Evolutionary conservation across 2,888 invertebrate genomes (phyloP).

Genomic region (Anoncus sp.): DNA sequence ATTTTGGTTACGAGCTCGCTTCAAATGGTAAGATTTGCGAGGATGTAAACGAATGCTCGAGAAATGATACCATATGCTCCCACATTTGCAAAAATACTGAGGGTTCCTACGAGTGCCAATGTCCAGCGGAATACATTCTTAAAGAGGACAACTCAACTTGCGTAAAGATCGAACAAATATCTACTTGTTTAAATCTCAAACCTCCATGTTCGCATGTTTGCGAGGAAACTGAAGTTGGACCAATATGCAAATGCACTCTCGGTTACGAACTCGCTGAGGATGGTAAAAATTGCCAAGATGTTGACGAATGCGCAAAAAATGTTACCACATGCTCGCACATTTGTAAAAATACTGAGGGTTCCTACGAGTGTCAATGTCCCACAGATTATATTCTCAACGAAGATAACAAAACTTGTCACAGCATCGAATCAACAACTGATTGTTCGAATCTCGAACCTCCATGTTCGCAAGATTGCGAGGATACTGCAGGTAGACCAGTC

Average conservation of each 20-base stretch:
- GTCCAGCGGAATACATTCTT: conserved; percentile 72
- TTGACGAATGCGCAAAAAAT: conserved; percentile 79
- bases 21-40: conserved; percentile 79
- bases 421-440: conserved; percentile 71
- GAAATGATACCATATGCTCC: conserved; percentile 80
- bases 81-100: conserved; percentile 84
- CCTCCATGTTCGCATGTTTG: conserved; percentile 75
- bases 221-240: conserved; percentile 74
- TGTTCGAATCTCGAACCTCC: conserved; percentile 66
- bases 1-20: conserved; percentile 83
- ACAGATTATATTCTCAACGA: conserved; percentile 65
- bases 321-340: conserved; percentile 82
- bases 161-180: conserved; percentile 75
- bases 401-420: conserved; percentile 82
- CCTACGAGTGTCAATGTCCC: conserved; percentile 83
- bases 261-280: conserved; percentile 83
- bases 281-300: conserved; percentile 79
- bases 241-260: conserved; percentile 84
- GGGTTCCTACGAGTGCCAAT: conserved; percentile 83
- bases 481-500: conserved; percentile 75
- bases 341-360: conserved; percentile 84
- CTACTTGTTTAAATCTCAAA: conserved; percentile 65
- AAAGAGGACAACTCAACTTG: conserved; percentile 81
- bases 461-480: conserved; percentile 77
- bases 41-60: conserved; percentile 80